Evolutionary conservation across 2,113 vertebrate species (phyloP).

Genomic region (Pogonocichla stellata): DNA sequence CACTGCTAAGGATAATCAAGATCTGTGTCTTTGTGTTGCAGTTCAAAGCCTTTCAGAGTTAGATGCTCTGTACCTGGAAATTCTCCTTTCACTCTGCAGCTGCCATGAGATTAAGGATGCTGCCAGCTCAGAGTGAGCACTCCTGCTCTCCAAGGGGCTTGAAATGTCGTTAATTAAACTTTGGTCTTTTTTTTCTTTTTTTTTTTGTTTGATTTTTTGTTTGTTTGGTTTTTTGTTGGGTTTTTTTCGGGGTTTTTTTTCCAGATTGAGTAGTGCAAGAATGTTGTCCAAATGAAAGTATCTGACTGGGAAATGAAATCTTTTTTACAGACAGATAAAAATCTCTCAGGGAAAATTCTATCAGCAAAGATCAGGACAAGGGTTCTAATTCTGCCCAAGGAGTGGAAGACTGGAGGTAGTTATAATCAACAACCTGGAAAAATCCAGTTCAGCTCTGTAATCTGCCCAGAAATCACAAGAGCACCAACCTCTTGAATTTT

Average conservation of each 20-base stretch:
- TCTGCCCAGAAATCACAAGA: neutral
- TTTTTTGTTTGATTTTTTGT: neutral
- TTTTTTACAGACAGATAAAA: neutral
- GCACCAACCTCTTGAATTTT: neutral
- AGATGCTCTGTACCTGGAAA: fast-evolving
- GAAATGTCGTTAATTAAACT: neutral
- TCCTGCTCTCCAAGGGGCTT: neutral
- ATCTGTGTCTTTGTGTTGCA: neutral
- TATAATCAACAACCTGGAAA: neutral
- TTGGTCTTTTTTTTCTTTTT: neutral
- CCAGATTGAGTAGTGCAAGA: neutral
- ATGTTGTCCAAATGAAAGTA: neutral
- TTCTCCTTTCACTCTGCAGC: neutral
- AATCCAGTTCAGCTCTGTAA: neutral
- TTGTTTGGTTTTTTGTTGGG: no score
- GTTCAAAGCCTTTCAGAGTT: neutral
- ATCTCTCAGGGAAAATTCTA: neutral
- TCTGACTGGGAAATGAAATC: neutral
- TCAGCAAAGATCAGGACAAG: neutral
- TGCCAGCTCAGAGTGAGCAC: neutral
- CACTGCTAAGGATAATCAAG: neutral
- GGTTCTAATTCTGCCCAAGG: neutral
- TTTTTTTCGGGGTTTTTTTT: no score
- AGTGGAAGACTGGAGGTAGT: neutral
- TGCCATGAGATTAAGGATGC: neutral